phyloP scores from a whole-genome alignment of 2,797 vertebrate species.

The Lates japonicus region DNA sequence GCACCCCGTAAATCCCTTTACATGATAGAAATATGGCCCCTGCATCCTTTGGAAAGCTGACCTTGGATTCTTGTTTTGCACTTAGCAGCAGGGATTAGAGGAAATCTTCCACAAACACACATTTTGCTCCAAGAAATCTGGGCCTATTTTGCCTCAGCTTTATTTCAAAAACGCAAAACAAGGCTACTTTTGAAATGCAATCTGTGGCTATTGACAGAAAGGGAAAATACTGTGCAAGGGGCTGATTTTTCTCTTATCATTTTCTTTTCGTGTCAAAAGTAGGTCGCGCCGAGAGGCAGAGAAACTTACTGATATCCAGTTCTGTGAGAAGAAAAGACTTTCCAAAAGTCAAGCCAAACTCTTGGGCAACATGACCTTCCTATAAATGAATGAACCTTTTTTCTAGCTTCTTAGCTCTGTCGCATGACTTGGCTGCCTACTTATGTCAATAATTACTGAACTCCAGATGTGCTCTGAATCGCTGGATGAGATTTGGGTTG shows the following conservation, averaged over 20 bases:
- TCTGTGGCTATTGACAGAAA: constrained; percentile 67
- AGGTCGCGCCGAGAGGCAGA: constrained; percentile 71
- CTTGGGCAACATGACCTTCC: constrained; percentile 41
- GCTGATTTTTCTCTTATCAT: constrained; percentile 60
- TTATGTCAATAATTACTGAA: constrained; percentile 13
- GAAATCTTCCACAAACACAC: constrained; percentile 85
- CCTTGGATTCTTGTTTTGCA: constrained; percentile 81
- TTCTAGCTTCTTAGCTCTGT: not conserved
- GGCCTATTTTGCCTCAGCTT: constrained; percentile 69
- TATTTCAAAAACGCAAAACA: constrained; percentile 66
- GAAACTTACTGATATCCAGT: constrained; percentile 53
- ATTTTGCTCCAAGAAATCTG: constrained; percentile 81
- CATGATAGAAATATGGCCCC: constrained; percentile 64
- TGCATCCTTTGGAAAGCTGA: constrained; percentile 76
- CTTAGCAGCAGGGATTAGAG: constrained; percentile 82
- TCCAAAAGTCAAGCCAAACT: constrained; percentile 63
- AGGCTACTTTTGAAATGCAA: constrained; percentile 61
- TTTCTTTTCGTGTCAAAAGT: constrained; percentile 66
- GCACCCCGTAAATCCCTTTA: constrained; percentile 54
- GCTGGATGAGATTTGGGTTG: constrained; percentile 4
- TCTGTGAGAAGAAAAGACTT: constrained; percentile 56
- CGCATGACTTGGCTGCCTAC: not conserved
- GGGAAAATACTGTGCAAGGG: constrained; percentile 38
- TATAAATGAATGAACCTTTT: constrained; percentile 24
- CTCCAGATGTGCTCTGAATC: constrained; percentile 11